Evolutionary conservation across 2,888 invertebrate genomes (phyloP).

Genomic region (Cephonodes hylas): DNA sequence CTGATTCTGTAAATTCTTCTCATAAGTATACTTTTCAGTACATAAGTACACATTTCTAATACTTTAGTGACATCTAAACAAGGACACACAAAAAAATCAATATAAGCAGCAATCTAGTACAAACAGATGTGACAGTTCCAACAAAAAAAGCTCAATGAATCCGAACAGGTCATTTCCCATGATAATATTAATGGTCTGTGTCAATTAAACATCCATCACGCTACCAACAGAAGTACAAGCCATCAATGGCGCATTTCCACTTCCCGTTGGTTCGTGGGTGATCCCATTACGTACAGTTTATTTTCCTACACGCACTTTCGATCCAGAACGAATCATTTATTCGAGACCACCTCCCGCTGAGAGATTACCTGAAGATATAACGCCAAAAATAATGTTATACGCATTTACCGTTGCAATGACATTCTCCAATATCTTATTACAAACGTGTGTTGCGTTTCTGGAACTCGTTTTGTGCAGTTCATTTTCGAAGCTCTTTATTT

Average conservation of each 20-base stretch:
- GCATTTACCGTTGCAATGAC: constrained; percentile 4
- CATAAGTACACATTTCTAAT: no score
- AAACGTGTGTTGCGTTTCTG: background rate
- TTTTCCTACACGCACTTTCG: background rate
- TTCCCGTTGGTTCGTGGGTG: background rate
- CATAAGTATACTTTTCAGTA: no score
- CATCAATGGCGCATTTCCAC: background rate
- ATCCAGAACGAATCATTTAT: background rate
- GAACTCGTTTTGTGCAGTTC: background rate
- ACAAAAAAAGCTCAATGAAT: no score
- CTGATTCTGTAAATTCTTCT: no score
- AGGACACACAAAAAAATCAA: no score
- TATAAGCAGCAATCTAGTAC: no score
- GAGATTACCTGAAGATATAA: background rate
- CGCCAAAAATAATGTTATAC: background rate
- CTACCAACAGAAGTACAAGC: background rate
- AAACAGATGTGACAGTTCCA: no score
- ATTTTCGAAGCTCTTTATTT: background rate
- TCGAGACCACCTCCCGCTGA: background rate
- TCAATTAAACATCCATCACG: background rate
- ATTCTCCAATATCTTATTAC: constrained; percentile 1
- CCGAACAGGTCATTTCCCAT: background rate
- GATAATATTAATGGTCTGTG: background rate
- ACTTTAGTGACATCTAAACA: no score
- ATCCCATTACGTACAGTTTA: background rate